A percentile compares a stretch with the other conserved stretches of the same genome.
These are phyloP conservation scores for Cuculus canorus DNA, from an alignment of 2,797 vertebrate species.

Conservation along the genomic window DNA sequence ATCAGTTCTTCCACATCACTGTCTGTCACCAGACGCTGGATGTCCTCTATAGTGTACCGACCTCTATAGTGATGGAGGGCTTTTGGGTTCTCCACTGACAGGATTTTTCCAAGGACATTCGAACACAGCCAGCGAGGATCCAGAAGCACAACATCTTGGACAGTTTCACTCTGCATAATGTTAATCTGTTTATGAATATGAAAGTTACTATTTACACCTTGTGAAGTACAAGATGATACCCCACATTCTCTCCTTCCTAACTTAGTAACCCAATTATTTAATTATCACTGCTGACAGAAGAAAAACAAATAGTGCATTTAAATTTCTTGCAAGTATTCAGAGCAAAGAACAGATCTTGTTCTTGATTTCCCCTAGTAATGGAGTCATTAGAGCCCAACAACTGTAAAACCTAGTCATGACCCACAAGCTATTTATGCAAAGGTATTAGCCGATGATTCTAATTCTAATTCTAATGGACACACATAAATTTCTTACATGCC, in stretches of 20 bases:
- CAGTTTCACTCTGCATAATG: conserved; percentile 98
- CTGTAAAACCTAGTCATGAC: neutral
- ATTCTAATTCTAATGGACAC: neutral
- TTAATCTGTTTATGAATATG: conserved; percentile 85
- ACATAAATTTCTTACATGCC: neutral
- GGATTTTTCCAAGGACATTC: conserved; percentile 88
- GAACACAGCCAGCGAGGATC: conserved; percentile 97
- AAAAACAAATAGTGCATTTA: neutral
- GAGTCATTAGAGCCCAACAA: neutral
- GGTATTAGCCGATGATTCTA: neutral
- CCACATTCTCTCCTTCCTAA: fast-evolving
- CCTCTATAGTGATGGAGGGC: conserved; percentile 98
- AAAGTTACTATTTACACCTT: conserved; percentile 1
- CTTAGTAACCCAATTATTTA: neutral
- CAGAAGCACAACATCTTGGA: conserved; percentile 95
- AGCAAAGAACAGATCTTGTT: neutral
- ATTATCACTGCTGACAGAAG: neutral
- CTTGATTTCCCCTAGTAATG: neutral
- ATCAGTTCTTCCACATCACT: conserved; percentile 95
- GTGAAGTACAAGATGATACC: neutral
- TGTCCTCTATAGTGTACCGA: conserved; percentile 93
- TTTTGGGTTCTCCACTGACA: conserved; percentile 93
- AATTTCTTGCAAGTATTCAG: neutral
- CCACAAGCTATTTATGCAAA: neutral
- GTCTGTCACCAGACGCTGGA: conserved; percentile 91